Percentiles rank a stretch among this genome's conserved stretches.
Evolutionary conservation across 1,140 invertebrate species (phyloP).

Genomic region (Mycetomoellerius zeteki): DNA sequence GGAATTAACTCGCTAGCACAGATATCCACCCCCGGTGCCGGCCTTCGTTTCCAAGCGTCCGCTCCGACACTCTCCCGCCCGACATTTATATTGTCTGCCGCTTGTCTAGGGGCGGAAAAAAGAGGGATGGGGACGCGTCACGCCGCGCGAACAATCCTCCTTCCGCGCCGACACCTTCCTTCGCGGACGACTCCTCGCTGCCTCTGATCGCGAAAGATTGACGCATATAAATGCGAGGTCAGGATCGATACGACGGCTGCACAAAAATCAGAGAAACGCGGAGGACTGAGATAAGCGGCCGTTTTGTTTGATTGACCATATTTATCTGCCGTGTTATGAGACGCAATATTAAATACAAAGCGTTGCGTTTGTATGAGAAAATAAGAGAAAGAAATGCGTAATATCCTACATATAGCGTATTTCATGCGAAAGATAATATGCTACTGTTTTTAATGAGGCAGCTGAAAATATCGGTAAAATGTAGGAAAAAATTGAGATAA

Average conservation of each 20-base stretch:
- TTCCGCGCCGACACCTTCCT: constrained; percentile 43
- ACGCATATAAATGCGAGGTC: constrained; percentile 25
- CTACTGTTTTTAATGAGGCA: constrained; percentile 26
- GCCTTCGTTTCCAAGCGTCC: constrained; percentile 66
- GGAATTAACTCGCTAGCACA: constrained; percentile 85
- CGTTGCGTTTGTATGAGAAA: neutral
- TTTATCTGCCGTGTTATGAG: constrained; percentile 5
- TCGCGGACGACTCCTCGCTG: neutral
- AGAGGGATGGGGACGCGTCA: constrained; percentile 31
- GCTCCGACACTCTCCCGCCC: constrained; percentile 56
- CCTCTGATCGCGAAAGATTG: constrained; percentile 37
- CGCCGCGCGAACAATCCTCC: constrained; percentile 62
- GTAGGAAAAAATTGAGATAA: constrained; percentile 10
- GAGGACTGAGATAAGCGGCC: neutral
- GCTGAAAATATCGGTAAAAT: constrained; percentile 24
- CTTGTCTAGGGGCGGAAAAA: constrained; percentile 72
- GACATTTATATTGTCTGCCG: constrained; percentile 82
- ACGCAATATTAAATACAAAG: constrained; percentile 23
- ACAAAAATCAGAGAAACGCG: neutral
- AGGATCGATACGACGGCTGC: neutral
- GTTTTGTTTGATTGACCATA: constrained; percentile 31
- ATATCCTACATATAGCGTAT: neutral
- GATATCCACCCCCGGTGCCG: constrained; percentile 82
- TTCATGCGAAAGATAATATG: neutral
- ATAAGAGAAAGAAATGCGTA: neutral